Conservation (phyloP, 2,888 invertebrate genomes). For the Xylocampa areola region DNA sequence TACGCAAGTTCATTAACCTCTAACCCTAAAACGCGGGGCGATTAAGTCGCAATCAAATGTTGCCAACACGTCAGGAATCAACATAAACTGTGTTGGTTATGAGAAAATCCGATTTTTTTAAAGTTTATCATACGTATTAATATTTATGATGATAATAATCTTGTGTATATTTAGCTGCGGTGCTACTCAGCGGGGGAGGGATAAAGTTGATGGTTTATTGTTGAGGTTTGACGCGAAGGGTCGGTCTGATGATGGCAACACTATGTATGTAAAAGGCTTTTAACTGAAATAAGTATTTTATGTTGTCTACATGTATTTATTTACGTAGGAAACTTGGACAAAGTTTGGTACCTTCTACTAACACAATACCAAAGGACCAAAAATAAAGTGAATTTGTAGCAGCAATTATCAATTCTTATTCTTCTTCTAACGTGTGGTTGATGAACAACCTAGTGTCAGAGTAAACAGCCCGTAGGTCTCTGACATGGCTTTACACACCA, state of each 20-base stretch:
- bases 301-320: too few relatives aligned
- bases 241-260: conserved; percentile 23
- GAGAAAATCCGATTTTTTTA: conserved; percentile 47
- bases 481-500: too few relatives aligned
- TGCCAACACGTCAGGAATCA: conserved; percentile 54
- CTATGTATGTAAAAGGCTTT: conserved; percentile 5
- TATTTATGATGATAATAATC: conserved; percentile 55
- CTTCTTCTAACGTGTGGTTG: too few relatives aligned
- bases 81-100: conserved; percentile 56
- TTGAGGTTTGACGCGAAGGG: conserved; percentile 25
- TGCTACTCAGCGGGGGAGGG: conserved; percentile 54
- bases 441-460: too few relatives aligned
- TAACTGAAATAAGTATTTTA: too few relatives aligned
- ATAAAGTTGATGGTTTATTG: conserved; percentile 52
- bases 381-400: too few relatives aligned
- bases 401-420: too few relatives aligned
- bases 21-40: conserved; percentile 51
- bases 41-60: conserved; percentile 59
- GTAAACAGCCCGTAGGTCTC: too few relatives aligned
- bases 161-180: conserved; percentile 46
- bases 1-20: conserved; percentile 51
- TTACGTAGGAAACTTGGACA: too few relatives aligned
- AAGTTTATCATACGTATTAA: conserved; percentile 53
- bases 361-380: too few relatives aligned
- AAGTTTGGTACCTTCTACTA: too few relatives aligned